These are phyloP conservation scores for Meriones psammophilus DNA, from an alignment of 2,797 vertebrate genomes.

Conservation along the genomic window DNA sequence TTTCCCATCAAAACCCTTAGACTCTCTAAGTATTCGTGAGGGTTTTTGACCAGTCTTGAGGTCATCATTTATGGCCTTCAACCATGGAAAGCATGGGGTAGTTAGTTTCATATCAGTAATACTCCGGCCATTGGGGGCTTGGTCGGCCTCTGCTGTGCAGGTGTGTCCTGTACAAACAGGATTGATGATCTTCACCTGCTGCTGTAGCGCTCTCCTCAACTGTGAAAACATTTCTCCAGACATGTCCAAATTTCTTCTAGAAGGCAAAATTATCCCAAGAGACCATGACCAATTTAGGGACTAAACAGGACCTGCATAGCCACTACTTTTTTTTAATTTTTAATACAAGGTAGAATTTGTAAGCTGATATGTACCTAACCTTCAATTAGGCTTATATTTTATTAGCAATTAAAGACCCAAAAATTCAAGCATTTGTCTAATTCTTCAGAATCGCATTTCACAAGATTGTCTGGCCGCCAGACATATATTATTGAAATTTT, in stretches of 20 bases:
- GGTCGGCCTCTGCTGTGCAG: not conserved
- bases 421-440: slow-evolving; percentile 77
- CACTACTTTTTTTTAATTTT: slow-evolving; percentile 35
- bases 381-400: slow-evolving; percentile 80
- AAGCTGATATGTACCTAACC: slow-evolving; percentile 74
- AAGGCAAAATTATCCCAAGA: not conserved
- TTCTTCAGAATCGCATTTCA: slow-evolving; percentile 69
- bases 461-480: slow-evolving; percentile 72
- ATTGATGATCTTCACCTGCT: not conserved
- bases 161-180: not conserved
- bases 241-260: not conserved
- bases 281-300: not conserved
- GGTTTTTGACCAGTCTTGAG: not conserved
- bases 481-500: slow-evolving; percentile 65
- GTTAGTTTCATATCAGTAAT: too few species aligned
- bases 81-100: not conserved
- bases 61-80: not conserved
- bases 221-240: not conserved
- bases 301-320: slow-evolving; percentile 3
- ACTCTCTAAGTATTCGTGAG: not conserved
- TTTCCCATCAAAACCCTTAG: not conserved
- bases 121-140: not conserved
- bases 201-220: too few species aligned
- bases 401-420: slow-evolving; percentile 77
- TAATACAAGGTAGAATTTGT: slow-evolving; percentile 52